phyloP scores from a whole-genome alignment of 2,113 vertebrate genomes.

The Lepus timidus region DNA sequence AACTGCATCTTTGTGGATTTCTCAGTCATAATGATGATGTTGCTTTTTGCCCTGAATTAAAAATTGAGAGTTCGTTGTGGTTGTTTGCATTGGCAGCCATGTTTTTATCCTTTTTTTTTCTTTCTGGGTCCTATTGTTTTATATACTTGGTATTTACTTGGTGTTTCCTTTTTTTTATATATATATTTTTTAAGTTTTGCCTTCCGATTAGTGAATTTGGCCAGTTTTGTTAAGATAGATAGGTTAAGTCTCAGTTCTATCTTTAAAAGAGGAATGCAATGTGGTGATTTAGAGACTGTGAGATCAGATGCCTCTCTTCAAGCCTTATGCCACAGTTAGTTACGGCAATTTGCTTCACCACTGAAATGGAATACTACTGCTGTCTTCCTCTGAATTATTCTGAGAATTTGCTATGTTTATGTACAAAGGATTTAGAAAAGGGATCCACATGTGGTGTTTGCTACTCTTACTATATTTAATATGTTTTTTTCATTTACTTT shows the following conservation, averaged over 20 bases:
- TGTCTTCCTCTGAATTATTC: neutral
- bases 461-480: neutral
- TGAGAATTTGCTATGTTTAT: neutral
- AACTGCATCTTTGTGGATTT: neutral
- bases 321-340: neutral
- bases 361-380: neutral
- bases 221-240: neutral
- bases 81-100: neutral
- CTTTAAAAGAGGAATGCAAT: neutral
- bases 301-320: neutral
- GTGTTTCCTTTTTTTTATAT: neutral
- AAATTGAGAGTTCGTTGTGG: neutral
- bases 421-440: neutral
- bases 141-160: neutral
- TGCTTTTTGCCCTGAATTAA: neutral
- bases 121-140: neutral
- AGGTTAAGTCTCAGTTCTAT: neutral
- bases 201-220: neutral
- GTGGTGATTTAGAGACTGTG: neutral
- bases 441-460: neutral
- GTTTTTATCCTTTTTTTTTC: neutral
- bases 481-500: neutral
- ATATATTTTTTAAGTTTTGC: neutral
- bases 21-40: neutral
- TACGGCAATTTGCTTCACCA: neutral